Conservation (phyloP, 2,113 vertebrate species). For the Hemicordylus capensis region DNA sequence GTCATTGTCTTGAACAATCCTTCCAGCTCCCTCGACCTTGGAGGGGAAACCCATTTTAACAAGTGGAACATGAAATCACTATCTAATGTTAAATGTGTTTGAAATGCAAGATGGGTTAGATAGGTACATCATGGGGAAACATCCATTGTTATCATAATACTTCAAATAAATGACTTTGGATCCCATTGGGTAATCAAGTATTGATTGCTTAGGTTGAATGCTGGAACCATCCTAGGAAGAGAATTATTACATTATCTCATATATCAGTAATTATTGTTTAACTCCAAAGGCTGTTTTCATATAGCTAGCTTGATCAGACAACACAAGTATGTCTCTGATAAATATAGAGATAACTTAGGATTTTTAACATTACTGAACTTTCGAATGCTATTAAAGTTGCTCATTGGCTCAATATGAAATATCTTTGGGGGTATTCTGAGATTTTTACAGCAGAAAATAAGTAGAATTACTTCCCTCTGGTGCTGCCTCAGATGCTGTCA, state of each 20-base stretch:
- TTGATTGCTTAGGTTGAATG: constrained; percentile 25
- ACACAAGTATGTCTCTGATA: background rate
- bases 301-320: background rate
- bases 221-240: constrained; percentile 2
- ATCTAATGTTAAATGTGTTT: constrained; percentile 44
- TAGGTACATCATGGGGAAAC: constrained; percentile 44
- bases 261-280: background rate
- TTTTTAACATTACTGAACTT: background rate
- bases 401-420: background rate
- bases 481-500: background rate
- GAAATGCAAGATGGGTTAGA: constrained; percentile 29
- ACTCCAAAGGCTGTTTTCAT: background rate
- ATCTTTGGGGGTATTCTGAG: background rate
- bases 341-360: background rate
- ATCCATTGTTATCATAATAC: constrained; percentile 26
- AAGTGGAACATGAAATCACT: constrained; percentile 34
- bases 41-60: constrained; percentile 16
- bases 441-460: background rate
- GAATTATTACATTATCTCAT: constrained; percentile 35
- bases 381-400: background rate
- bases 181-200: constrained; percentile 54
- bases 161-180: constrained; percentile 35
- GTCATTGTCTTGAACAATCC: no score
- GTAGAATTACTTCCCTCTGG: background rate
- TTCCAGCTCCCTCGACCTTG: no score